Evolutionary conservation across 1,140 invertebrate species (phyloP).

Genomic region (Frieseomelitta varia): DNA sequence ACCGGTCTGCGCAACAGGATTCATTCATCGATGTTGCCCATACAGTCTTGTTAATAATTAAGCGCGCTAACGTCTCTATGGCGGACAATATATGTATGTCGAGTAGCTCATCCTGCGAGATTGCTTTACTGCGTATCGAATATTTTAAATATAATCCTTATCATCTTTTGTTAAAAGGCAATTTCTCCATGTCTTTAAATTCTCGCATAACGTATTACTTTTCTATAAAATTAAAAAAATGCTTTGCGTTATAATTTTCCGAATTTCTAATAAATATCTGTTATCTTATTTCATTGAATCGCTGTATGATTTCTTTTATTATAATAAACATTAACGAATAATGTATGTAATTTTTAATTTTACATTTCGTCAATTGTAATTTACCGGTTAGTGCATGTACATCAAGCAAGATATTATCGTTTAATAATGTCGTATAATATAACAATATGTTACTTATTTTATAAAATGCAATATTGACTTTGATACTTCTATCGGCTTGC

Average conservation of each 20-base stretch:
- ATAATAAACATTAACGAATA: background rate
- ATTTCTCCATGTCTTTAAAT: background rate
- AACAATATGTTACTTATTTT: conserved; percentile 14
- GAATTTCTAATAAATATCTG: background rate
- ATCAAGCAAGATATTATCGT: background rate
- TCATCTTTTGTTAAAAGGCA: background rate
- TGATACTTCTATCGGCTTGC: conserved; percentile 20
- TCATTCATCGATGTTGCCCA: conserved; percentile 64
- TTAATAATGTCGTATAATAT: background rate
- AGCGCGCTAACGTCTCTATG: conserved; percentile 50
- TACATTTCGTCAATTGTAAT: background rate
- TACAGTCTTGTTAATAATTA: conserved; percentile 55
- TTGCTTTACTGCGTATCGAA: background rate
- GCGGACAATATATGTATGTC: conserved; percentile 22
- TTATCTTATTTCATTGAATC: background rate
- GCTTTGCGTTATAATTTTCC: background rate
- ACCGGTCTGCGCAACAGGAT: conserved; percentile 67
- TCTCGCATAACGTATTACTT: background rate
- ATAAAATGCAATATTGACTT: conserved; percentile 28
- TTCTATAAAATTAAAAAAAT: too few relatives aligned
- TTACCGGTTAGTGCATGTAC: background rate
- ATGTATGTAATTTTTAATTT: background rate
- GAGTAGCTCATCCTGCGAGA: conserved; percentile 8
- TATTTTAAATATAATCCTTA: background rate
- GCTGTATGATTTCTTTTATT: background rate